Evolutionary conservation across 30 jellyfish, hydroid and myxozoan genomes (phyloP), one percentile per base, ranked within the genome.

Genomic region (Turritopsis rubra): DNA sequence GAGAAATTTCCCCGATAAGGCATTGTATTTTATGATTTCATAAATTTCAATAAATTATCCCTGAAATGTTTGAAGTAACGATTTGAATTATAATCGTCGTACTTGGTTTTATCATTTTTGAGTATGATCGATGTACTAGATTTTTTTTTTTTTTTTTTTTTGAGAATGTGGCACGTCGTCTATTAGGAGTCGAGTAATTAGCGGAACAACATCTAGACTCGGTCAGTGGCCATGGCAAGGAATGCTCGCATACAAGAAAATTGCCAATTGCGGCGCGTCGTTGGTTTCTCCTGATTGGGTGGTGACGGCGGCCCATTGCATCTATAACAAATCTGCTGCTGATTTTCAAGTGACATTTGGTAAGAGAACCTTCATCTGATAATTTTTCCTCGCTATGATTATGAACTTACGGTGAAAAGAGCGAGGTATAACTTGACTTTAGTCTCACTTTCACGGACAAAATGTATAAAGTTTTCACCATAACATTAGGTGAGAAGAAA

Each of bases 141-240:
- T 68, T n/a, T 68, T 17, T 68, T 22, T n/a, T 9, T 9, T 68
- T 68, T 68, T 60, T 60, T 21, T 60, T 60, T 18, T 18, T 0
- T 7, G 8, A 68, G 30, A n/a, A n/a, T 68, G 77, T 68, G 77
- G 77, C 22, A 17, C 17, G 19, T 68, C 77, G 28, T 68, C 30
- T 68, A 27, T 27, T 9, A 68, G 19, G 19, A 27, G 77, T 23
- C 77, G 77, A n/a, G 77, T 68, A 23, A 68, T 68, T 27, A 9
- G 31, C 16, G 77, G 77, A 68, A 0, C 31, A 22, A 68, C 77
- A 68, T 68, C 77, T n/a, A 68, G 8, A 68, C 31, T 27, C 30
- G 77, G 77, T 68, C 77, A 68, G 19, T 68, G 77, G 77, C 77
- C 77, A 27, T 68, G 77, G 77, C 77, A 68, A 68, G 77, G 28